Evolutionary conservation across 2,888 invertebrate genomes (phyloP).

Genomic region (Merodon equestris): DNA sequence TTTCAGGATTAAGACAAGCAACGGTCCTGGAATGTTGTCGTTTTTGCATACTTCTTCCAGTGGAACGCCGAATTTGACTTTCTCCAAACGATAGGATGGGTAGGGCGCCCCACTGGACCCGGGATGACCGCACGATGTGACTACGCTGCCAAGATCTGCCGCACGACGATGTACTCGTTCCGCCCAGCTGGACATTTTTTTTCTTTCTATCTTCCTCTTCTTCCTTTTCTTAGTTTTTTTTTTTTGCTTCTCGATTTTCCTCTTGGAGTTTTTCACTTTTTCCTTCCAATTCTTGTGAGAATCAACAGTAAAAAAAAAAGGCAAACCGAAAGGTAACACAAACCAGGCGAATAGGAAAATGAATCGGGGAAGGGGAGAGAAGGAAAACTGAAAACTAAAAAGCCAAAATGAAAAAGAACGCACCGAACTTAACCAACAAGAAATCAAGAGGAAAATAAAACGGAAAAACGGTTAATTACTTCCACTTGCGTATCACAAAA

Average conservation of each 20-base stretch:
- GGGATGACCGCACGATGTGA: conserved; percentile 94
- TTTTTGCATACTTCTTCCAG: conserved; percentile 96
- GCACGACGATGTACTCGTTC: conserved; percentile 95
- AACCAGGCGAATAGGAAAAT: neutral
- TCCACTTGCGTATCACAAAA: conserved; percentile 67
- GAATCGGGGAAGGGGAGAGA: neutral
- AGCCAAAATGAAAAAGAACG: neutral
- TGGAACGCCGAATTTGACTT: conserved; percentile 96
- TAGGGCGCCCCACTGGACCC: conserved; percentile 80
- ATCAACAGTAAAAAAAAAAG: neutral
- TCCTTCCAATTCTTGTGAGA: conserved; percentile 24
- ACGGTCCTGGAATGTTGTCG: conserved; percentile 95
- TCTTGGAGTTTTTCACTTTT: conserved; percentile 34
- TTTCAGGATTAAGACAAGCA: conserved; percentile 94
- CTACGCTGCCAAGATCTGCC: conserved; percentile 93
- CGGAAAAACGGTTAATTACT: conserved; percentile 58
- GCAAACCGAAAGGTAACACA: no score
- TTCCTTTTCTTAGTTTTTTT: conserved; percentile 26
- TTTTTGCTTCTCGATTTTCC: conserved; percentile 9
- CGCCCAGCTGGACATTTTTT: conserved; percentile 91
- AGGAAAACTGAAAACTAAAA: conserved; percentile 5
- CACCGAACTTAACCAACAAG: no score
- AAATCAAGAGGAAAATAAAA: conserved; percentile 23
- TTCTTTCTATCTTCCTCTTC: conserved; percentile 29
- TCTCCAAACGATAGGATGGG: conserved; percentile 91